These are phyloP conservation scores for Ostrea edulis DNA, from an alignment of 1,140 invertebrate genomes.

Conservation along the genomic window DNA sequence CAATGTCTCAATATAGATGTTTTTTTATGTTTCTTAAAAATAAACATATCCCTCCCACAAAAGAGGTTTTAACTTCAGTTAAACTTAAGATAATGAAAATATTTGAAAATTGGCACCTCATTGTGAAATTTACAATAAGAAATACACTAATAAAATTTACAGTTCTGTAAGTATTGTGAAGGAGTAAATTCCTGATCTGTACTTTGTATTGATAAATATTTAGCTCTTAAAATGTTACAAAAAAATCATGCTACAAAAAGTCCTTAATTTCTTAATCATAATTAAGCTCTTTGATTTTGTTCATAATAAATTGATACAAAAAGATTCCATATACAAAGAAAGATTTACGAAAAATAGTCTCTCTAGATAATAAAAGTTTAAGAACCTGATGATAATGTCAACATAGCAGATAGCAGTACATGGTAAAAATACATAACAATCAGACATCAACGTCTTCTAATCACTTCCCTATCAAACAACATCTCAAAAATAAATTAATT, in stretches of 20 bases:
- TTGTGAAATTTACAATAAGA: not conserved
- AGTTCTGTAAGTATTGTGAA: too few species aligned
- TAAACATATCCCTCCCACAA: too few species aligned
- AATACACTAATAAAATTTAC: not conserved
- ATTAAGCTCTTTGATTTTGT: not conserved
- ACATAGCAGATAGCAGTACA: not conserved
- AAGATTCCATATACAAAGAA: not conserved
- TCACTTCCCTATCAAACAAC: constrained; percentile 22
- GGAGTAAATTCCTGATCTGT: too few species aligned
- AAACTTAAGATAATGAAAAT: not conserved
- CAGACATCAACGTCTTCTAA: constrained; percentile 1
- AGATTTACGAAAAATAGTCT: not conserved
- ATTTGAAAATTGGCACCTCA: not conserved
- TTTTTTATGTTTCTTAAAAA: too few species aligned
- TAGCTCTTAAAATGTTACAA: not conserved
- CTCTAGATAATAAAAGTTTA: not conserved
- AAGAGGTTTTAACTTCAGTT: too few species aligned
- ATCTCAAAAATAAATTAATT: constrained; percentile 27
- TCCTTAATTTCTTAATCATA: too few species aligned
- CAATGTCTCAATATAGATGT: too few species aligned
- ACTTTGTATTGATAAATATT: too few species aligned
- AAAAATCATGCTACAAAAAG: not conserved
- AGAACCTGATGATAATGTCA: constrained; percentile 1
- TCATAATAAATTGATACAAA: not conserved
- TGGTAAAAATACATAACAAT: not conserved